Conservation (phyloP, 2,113 vertebrate species). For the Numida meleagris region DNA sequence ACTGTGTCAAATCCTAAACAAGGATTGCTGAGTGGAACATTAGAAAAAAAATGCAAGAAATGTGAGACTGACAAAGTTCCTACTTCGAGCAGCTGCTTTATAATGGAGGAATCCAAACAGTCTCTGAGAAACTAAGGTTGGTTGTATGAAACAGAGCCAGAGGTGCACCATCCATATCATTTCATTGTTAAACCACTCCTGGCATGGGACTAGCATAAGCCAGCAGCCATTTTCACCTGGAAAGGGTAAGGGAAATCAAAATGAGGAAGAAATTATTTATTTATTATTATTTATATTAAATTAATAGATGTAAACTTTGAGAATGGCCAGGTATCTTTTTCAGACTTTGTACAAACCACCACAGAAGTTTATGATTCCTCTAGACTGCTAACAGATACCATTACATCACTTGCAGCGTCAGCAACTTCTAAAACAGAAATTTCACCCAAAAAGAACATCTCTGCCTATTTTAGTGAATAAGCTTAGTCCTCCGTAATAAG, state of each 20-base stretch:
- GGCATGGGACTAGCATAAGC: background rate
- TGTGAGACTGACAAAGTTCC: background rate
- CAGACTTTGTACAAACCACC: background rate
- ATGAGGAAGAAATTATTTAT: background rate
- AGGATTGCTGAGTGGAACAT: background rate
- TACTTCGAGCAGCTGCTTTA: background rate
- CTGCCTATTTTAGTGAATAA: background rate
- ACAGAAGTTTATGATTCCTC: background rate
- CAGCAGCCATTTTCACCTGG: background rate
- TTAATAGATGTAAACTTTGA: background rate
- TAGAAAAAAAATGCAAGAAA: background rate
- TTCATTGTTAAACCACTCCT: background rate
- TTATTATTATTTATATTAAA: too few species aligned
- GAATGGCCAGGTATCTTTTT: background rate
- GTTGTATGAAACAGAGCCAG: fast-evolving
- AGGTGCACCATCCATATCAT: background rate
- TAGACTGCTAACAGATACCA: background rate
- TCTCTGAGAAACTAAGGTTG: background rate
- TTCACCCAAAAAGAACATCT: background rate
- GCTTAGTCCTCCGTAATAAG: background rate
- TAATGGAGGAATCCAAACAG: background rate
- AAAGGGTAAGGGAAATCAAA: fast-evolving
- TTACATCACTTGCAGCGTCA: background rate
- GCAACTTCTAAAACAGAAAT: background rate
- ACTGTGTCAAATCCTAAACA: background rate